phyloP scores from a whole-genome alignment of 2,113 vertebrate species.

The Cebidichthys violaceus region DNA sequence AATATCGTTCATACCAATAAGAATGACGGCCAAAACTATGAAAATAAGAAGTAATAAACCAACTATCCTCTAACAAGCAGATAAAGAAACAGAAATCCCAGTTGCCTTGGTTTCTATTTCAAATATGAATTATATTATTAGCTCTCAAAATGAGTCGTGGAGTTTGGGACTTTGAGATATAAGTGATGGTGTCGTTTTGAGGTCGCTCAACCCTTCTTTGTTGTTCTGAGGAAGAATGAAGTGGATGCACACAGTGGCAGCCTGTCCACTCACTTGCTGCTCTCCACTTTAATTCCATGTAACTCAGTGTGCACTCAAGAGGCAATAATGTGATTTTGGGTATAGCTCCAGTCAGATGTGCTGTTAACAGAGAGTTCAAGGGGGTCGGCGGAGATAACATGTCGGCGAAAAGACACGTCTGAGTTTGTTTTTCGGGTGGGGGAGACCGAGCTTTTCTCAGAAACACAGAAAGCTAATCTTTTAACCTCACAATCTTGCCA shows the following conservation, averaged over 20 bases:
- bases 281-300: conserved; percentile 48
- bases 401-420: conserved; percentile 40
- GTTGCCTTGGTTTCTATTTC: background rate
- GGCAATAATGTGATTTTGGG: conserved; percentile 72
- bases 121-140: background rate
- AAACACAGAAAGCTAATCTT: conserved; percentile 51
- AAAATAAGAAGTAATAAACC: background rate
- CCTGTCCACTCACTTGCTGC: conserved; percentile 39
- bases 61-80: background rate
- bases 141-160: background rate
- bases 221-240: conserved; percentile 27
- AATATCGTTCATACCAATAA: background rate
- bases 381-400: conserved; percentile 38
- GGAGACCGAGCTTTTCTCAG: conserved; percentile 13
- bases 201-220: conserved; percentile 14
- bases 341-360: conserved; percentile 60
- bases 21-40: background rate
- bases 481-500: conserved; percentile 40
- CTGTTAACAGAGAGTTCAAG: conserved; percentile 38
- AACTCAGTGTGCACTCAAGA: conserved; percentile 52
- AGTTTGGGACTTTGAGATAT: background rate
- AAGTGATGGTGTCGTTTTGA: conserved; percentile 12
- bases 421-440: conserved; percentile 41
- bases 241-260: conserved; percentile 19
- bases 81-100: background rate